Evolutionary conservation across 2,888 invertebrate species (phyloP).

Genomic region (Automeris io): DNA sequence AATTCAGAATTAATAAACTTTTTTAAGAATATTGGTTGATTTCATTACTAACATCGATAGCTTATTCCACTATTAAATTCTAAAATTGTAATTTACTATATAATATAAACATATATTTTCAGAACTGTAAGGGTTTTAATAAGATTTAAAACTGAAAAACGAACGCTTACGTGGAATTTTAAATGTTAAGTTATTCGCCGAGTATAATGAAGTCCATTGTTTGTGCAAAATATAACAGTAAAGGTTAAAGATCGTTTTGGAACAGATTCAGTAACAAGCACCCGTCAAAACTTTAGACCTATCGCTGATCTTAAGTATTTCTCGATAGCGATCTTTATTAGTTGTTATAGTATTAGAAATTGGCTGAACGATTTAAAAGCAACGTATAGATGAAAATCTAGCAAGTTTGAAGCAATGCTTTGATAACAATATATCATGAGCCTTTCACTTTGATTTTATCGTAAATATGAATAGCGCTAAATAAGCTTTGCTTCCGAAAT

Average conservation of each 20-base stretch:
- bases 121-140: no score
- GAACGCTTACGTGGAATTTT: constrained; percentile 1
- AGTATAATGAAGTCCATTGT: constrained; percentile 34
- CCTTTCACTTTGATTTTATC: constrained; percentile 39
- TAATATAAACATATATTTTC: no score
- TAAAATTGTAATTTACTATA: no score
- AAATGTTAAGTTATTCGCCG: constrained; percentile 18
- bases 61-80: no score
- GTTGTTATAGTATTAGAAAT: constrained; percentile 5
- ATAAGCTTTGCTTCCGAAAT: constrained; percentile 35
- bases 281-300: constrained; percentile 28
- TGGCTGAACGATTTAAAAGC: constrained; percentile 14
- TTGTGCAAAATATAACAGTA: constrained; percentile 29
- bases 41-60: no score
- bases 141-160: no score
- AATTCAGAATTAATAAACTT: no score
- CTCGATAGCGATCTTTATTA: constrained; percentile 9
- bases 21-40: no score
- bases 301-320: constrained; percentile 13
- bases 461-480: constrained; percentile 19
- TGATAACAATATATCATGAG: constrained; percentile 19
- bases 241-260: constrained; percentile 24
- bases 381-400: constrained; percentile 15
- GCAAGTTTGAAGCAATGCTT: constrained; percentile 16
- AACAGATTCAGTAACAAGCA: constrained; percentile 23